Percentiles rank a stretch among this genome's conserved stretches.
phyloP scores from a whole-genome alignment of 2,113 vertebrate species.

The Neolamprologus hecqui region DNA sequence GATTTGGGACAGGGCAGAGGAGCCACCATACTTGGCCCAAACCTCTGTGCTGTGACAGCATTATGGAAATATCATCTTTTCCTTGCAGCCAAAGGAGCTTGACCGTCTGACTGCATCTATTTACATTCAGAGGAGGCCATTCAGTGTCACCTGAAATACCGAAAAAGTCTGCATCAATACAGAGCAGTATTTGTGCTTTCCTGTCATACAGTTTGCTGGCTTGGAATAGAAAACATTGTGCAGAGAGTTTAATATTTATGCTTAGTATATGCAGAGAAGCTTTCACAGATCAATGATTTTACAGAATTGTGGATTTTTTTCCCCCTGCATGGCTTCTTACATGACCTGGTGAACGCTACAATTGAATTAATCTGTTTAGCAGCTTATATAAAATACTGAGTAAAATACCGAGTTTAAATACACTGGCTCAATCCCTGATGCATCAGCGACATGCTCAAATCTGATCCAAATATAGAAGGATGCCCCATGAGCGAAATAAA shows the following conservation, averaged over 20 bases:
- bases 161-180: background rate
- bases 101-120: conserved; percentile 38
- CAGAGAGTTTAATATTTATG: background rate
- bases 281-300: conserved; percentile 19
- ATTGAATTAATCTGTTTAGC: conserved; percentile 51
- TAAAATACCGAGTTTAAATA: conserved; percentile 38
- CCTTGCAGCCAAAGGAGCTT: conserved; percentile 34
- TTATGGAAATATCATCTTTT: conserved; percentile 64
- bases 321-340: background rate
- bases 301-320: background rate
- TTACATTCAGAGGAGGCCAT: conserved; percentile 47
- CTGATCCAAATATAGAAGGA: conserved; percentile 51
- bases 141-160: conserved; percentile 5
- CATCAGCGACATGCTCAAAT: conserved; percentile 14
- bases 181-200: background rate
- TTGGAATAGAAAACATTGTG: background rate
- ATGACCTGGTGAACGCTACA: conserved; percentile 27
- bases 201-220: background rate
- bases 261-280: background rate
- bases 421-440: conserved; percentile 19
- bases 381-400: conserved; percentile 35
- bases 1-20: conserved; percentile 17
- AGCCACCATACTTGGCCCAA: background rate
- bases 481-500: conserved; percentile 8
- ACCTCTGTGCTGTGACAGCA: conserved; percentile 56